These are phyloP conservation scores for Cyrtodaria siliqua DNA, from an alignment of 2,888 invertebrate species.

Conservation along the genomic window DNA sequence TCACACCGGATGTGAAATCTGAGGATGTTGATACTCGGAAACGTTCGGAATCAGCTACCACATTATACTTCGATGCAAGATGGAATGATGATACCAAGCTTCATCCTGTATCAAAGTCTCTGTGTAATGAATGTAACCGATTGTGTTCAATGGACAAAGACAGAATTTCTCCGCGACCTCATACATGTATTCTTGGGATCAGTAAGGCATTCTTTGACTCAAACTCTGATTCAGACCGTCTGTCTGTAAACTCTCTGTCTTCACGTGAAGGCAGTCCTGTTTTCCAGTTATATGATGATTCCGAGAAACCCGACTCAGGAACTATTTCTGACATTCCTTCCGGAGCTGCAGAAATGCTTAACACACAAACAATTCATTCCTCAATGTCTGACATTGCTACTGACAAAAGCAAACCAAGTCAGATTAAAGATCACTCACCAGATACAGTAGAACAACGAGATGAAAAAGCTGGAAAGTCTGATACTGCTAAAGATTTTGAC, in stretches of 20 bases:
- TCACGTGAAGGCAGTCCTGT: slow-evolving; percentile 19
- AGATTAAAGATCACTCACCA: too few species aligned
- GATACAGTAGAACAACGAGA: too few species aligned
- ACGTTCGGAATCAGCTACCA: slow-evolving; percentile 6
- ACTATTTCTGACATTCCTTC: too few species aligned
- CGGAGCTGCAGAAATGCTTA: too few species aligned
- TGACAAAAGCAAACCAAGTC: too few species aligned
- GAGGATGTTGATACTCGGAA: neutral
- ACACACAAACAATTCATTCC: too few species aligned
- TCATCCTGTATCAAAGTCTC: slow-evolving; percentile 26
- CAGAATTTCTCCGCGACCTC: slow-evolving; percentile 48
- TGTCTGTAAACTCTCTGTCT: slow-evolving; percentile 15
- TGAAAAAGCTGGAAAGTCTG: neutral
- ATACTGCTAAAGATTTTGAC: neutral
- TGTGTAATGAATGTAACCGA: slow-evolving; percentile 59
- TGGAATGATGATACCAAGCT: slow-evolving; percentile 50
- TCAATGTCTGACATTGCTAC: too few species aligned
- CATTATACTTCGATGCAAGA: slow-evolving; percentile 12
- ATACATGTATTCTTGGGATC: slow-evolving; percentile 50
- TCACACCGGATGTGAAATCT: neutral
- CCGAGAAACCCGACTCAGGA: too few species aligned
- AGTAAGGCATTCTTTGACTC: slow-evolving; percentile 33
- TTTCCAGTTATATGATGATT: slow-evolving; percentile 8
- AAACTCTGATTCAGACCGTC: slow-evolving; percentile 35
- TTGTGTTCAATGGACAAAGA: slow-evolving; percentile 52